phyloP scores from a whole-genome alignment of 2,888 invertebrate genomes.

The Drosophila merina region DNA sequence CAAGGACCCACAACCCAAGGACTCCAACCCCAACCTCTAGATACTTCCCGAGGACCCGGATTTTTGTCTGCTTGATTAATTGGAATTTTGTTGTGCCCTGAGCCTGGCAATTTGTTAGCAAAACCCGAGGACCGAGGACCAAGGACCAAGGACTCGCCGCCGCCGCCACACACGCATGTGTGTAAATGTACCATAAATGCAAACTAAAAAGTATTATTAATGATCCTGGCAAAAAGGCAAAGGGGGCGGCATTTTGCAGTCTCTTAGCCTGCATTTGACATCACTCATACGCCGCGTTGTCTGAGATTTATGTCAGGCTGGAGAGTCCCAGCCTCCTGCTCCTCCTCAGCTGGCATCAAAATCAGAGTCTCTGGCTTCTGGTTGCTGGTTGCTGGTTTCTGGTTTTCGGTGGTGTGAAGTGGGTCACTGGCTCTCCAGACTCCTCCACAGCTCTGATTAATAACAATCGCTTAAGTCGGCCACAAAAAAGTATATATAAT shows the following conservation, averaged over 20 bases:
- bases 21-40: too few species aligned
- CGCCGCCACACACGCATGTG: background rate
- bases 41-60: conserved; percentile 18
- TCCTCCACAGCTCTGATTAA: conserved; percentile 59
- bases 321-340: too few species aligned
- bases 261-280: conserved; percentile 62
- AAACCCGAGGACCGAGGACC: background rate
- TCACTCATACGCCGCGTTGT: conserved; percentile 73
- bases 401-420: conserved; percentile 13
- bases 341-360: background rate
- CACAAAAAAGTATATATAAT: conserved; percentile 6
- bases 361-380: background rate
- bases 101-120: conserved; percentile 53
- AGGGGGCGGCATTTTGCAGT: conserved; percentile 52
- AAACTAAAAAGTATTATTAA: conserved; percentile 73
- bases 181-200: conserved; percentile 12
- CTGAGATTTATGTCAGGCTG: conserved; percentile 51
- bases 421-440: conserved; percentile 27
- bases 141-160: background rate
- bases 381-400: background rate
- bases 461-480: conserved; percentile 58
- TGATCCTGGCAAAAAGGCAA: conserved; percentile 50
- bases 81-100: conserved; percentile 51
- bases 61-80: conserved; percentile 75
- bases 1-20: too few species aligned